Evolutionary conservation across 2,113 vertebrate species (phyloP), one percentile per base, ranked within the genome.

Genomic region (Conger conger): DNA sequence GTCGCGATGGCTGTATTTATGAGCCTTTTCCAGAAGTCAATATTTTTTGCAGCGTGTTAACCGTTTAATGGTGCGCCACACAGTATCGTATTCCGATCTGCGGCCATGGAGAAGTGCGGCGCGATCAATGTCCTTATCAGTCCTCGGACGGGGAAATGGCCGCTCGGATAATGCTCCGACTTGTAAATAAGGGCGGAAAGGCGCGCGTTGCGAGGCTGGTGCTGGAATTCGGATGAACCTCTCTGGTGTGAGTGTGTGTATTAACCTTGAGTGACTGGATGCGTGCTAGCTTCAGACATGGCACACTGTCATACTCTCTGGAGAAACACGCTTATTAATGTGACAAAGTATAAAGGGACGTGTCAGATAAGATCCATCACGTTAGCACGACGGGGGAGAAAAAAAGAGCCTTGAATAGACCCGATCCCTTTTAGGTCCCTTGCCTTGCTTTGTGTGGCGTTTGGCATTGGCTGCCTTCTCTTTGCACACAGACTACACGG

Each of bases 261-360:
- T 16, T 42, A 57, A 45, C 36, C 68, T 36, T 77, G 38, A 78
- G 45, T 53, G 33, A 76, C 60, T 38, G 20, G 27, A 83, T n/a
- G 35, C 23, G 30, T 83, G 50, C 36, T 76, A 11, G 17, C 45
- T 54, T 78, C 38, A 60, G 60, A 45, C n/a, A 27, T 40, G 68
- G 42, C 83, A 84, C 45, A 27, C 45, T 84, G 83, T 57, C 76
- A 78, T 54, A 77, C 76, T 84, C 83, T 27, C 73, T 20, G 40
- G 81, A 37, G 81, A 60, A 84, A 78, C 23, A 20, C 73, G 7
- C 20, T 78, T 84, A 50, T 77, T 53, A 84, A 77, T 78, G 42
- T 84, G 83, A 78, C 73, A 83, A 40, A 79, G 83, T n/a, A 78
- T 78, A 78, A 84, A 84, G 77, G 68, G 42, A 84, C 16, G 73